These are phyloP conservation scores for Philantomba maxwellii DNA, from an alignment of 2,113 vertebrate genomes.

Conservation along the genomic window DNA sequence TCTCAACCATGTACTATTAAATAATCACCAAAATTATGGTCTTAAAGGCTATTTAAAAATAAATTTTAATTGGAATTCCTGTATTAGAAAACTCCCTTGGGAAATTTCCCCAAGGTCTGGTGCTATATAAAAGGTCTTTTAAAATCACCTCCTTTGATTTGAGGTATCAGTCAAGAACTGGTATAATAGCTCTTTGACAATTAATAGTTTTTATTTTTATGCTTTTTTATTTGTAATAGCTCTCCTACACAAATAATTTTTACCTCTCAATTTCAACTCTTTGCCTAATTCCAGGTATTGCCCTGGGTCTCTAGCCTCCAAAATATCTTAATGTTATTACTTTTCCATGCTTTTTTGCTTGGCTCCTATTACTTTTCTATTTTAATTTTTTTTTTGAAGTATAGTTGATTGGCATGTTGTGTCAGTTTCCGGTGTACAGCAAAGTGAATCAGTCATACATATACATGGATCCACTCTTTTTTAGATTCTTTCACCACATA, in stretches of 20 bases:
- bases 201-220: conserved; percentile 21
- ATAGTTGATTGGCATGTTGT: not conserved
- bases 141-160: not conserved
- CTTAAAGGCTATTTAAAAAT: not conserved
- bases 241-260: not conserved
- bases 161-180: not conserved
- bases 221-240: conserved; percentile 8
- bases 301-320: not conserved
- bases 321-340: not conserved
- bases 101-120: conserved; percentile 8
- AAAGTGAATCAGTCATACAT: not conserved
- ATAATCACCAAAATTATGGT: not conserved
- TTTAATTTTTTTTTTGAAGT: not conserved
- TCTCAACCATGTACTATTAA: not conserved
- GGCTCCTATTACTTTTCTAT: not conserved
- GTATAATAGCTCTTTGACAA: conserved; percentile 16
- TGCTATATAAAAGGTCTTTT: not conserved
- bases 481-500: not conserved
- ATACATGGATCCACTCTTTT: not conserved
- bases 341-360: not conserved
- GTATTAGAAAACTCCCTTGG: conserved; percentile 1
- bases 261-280: not conserved
- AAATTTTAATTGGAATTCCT: not conserved
- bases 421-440: not conserved
- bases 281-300: not conserved